Evolutionary conservation across 2,888 invertebrate species (phyloP), one percentile per base, ranked within the genome.

Genomic region (Agonum fuliginosum): DNA sequence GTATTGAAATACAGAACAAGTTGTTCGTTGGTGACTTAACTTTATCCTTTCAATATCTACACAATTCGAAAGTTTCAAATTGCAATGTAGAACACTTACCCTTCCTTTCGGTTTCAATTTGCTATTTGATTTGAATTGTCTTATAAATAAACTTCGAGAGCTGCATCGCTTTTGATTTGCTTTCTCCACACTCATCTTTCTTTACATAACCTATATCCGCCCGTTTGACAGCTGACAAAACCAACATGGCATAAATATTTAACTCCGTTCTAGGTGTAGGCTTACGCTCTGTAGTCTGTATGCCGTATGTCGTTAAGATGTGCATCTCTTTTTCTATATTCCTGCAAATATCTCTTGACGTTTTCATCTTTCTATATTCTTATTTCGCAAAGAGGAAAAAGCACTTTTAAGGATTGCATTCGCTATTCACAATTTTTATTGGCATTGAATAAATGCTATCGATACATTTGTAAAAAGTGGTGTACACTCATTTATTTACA

Each of bases 11-110:
- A 65, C 34, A 34, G 34, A 34, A 65, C 54, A 54, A 58, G 58
- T 58, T 58, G 51, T 19, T 43, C 43, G 54, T 54, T 14, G 62
- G 27, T 62, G 67, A 37, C 20, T 67, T 65, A 34, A 34, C 34
- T 65, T 67, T 67, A 67, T 67, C 41, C 24, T 20, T 67, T 41
- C 67, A 67, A 67, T 41, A 58, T 58, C 30, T 30, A 12, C 67
- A 43, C 41, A 67, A 37, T 67, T 67, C 30, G 41, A 37, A 67
- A 67, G 22, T 41, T 67, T 67, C 67, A 41, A 67, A 67, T 67
- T 67, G 37, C 41, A 41, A 67, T 43, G 24, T 22, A 19, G 22
- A n/a, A n/a, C 22, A 41, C 14, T 41, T 41, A 22, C 37, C 27
- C 3, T 17, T 37, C 43, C 30, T 43, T 67, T 41, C 67, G 20